Base-by-base conservation (phyloP, 2,888 invertebrate genomes). In the Ashinkailepas kermadecensis region DNA sequence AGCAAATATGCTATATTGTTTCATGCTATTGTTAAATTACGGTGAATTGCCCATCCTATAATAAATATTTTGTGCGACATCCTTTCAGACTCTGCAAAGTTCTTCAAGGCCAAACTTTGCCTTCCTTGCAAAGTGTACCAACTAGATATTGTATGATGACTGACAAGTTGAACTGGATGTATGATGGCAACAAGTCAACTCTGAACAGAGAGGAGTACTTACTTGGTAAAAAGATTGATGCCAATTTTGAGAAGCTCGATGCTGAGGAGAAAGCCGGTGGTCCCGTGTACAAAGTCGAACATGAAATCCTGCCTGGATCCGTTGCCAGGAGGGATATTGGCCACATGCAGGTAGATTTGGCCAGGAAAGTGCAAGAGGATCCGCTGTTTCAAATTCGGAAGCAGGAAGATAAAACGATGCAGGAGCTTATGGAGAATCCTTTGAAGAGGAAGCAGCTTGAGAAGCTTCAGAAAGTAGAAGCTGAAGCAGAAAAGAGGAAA, bases 131-230 rank as follows among this genome's bases (percentile, higher is more conserved):
- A 39, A 39, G 39, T 39, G 39, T 39, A 39, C 39, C 39, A 39
- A 4, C 1, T 4, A 39, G 39, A 39, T 39, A 39, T 39, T 39
- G 39, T 39, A 39, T 4, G 39, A 59, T 59, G 23, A 74, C 81
- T 84, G 82, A 81, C 70, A 78, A 74, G 15, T 67, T 79, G 58
- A 58, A 57, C 9, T 79, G 79, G 79, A 79, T 79, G 79, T 79
- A 79, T 79, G 79, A 79, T 18, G 79, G 79, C 7, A 79, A 58
- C 58, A 79, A 79, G 79, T 58, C 79, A 6, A 13, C 57, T 21
- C 6, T 59, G 7, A 79, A 79, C 25, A 57, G 58, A 23, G 79
- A 79, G 23, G 79, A 79, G 11, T 79, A 79, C 23, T 18, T 79
- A 12, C 79, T 79, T 12, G 79, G 79, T 7, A 79, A 79, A 23